Evolutionary conservation across 2,113 vertebrate species (phyloP).

Genomic region (Bufo bufo): DNA sequence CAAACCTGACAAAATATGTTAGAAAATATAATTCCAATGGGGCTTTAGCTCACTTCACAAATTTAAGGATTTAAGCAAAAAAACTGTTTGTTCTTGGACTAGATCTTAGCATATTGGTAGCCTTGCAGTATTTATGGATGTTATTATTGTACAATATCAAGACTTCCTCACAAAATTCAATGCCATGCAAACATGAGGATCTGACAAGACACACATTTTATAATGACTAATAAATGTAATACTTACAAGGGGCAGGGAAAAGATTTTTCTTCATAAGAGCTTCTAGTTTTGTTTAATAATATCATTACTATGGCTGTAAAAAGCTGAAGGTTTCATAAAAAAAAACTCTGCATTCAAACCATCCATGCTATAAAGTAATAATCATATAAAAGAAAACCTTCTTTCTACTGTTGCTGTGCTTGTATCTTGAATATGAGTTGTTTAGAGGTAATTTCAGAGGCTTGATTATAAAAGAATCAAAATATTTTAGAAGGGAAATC

Average conservation of each 20-base stretch:
- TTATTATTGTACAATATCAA: slow-evolving; percentile 47
- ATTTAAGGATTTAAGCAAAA: slow-evolving; percentile 52
- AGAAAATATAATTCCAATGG: slow-evolving; percentile 69
- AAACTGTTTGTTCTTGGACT: slow-evolving; percentile 37
- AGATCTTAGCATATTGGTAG: slow-evolving; percentile 15
- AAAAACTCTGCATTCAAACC: background rate
- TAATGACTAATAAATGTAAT: slow-evolving; percentile 61
- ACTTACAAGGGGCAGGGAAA: slow-evolving; percentile 51
- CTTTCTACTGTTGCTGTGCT: background rate
- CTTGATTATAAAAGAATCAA: slow-evolving; percentile 40
- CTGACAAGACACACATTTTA: slow-evolving; percentile 59
- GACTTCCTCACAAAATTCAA: slow-evolving; percentile 38
- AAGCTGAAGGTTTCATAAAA: background rate
- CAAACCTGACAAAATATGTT: slow-evolving; percentile 71
- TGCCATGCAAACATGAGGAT: slow-evolving; percentile 52
- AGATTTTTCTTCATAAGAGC: slow-evolving; percentile 1
- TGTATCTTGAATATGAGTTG: background rate
- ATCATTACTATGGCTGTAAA: slow-evolving; percentile 12
- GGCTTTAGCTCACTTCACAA: slow-evolving; percentile 65
- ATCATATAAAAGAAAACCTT: background rate
- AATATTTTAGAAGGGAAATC: slow-evolving; percentile 35
- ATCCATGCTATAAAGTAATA: background rate
- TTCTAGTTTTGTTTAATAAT: slow-evolving; percentile 28
- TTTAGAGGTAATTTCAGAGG: slow-evolving; percentile 35
- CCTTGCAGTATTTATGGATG: slow-evolving; percentile 42